Evolutionary conservation across 2,113 vertebrate genomes (phyloP).

Genomic region (Platanista minor): DNA sequence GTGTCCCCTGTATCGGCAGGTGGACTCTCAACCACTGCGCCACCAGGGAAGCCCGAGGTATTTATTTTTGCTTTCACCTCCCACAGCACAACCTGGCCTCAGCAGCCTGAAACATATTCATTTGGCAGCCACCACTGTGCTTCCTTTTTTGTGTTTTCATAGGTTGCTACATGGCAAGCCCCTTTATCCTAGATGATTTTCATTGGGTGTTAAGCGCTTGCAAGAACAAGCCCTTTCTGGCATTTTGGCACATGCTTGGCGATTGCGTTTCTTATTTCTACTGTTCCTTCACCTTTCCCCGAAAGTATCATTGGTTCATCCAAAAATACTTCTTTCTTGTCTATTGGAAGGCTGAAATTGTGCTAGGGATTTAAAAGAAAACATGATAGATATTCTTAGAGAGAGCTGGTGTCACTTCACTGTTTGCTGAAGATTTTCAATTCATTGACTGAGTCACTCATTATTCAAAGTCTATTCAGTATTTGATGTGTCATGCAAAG

Average conservation of each 20-base stretch:
- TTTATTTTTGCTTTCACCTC: neutral
- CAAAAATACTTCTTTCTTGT: neutral
- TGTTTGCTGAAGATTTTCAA: neutral
- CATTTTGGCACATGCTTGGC: neutral
- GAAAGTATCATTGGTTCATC: neutral
- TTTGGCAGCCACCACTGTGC: neutral
- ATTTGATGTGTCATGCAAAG: neutral
- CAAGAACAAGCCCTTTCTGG: neutral
- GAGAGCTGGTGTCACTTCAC: neutral
- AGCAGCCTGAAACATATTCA: neutral
- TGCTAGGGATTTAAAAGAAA: neutral
- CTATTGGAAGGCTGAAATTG: neutral
- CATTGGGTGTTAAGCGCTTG: neutral
- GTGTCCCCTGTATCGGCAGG: too few species aligned
- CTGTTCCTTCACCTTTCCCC: fast-evolving
- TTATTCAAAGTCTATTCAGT: constrained; percentile 8
- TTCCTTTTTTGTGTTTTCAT: neutral
- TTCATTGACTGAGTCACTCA: neutral
- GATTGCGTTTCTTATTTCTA: neutral
- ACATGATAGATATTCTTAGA: neutral
- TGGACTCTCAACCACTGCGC: too few species aligned
- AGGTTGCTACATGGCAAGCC: fast-evolving
- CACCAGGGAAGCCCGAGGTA: too few species aligned
- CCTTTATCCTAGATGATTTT: neutral
- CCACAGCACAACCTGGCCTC: neutral